Percentiles rank a stretch among this genome's conserved stretches.
Evolutionary conservation across 1,140 invertebrate species (phyloP).

Genomic region (Gryllus bimaculatus): DNA sequence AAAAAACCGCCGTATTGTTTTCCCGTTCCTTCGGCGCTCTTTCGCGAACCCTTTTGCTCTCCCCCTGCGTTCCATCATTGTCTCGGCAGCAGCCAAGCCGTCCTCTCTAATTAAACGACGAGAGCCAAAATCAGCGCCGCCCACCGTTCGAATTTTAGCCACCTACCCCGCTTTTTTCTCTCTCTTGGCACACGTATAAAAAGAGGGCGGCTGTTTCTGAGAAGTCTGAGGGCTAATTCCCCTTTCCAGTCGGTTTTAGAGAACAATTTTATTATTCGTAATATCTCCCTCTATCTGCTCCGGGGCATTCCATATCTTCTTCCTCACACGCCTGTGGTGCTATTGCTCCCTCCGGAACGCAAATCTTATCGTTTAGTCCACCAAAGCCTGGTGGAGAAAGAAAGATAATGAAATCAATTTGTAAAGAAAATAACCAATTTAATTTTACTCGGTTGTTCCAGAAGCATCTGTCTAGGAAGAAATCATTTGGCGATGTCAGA

Average conservation of each 20-base stretch:
- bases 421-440: conserved; percentile 1
- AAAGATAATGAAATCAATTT: background rate
- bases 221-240: background rate
- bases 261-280: background rate
- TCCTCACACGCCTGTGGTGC: background rate
- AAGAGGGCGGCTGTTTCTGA: background rate
- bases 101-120: conserved; percentile 1
- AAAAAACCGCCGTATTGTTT: background rate
- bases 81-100: background rate
- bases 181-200: background rate
- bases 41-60: background rate
- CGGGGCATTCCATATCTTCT: background rate
- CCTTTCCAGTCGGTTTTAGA: background rate
- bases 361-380: background rate
- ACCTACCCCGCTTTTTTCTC: background rate
- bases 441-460: background rate
- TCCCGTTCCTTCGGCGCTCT: background rate
- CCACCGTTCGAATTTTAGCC: background rate
- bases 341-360: background rate
- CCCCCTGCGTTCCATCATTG: background rate
- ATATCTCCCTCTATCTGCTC: background rate
- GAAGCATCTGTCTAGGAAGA: background rate
- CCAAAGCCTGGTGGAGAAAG: background rate
- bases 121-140: background rate
- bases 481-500: background rate